A percentile compares a stretch with the other conserved stretches of the same genome.
Evolutionary conservation across 2,888 invertebrate species (phyloP).

Genomic region (Lampropteryx suffumata): DNA sequence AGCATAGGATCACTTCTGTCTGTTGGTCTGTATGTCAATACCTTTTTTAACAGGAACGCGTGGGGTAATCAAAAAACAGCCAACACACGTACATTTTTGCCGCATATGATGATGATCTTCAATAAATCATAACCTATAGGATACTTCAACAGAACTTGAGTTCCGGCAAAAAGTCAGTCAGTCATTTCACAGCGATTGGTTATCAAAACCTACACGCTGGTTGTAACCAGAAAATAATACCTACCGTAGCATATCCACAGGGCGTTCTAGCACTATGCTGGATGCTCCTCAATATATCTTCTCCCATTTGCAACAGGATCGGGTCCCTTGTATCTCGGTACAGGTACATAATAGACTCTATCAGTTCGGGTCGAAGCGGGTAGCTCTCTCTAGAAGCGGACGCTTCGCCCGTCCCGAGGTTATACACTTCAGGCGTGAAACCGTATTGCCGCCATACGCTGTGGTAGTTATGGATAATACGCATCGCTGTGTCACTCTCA

Average conservation of each 20-base stretch:
- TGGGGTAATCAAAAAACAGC: no score
- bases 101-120: no score
- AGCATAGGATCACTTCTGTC: no score
- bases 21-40: no score
- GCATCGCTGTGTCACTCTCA: conserved; percentile 94
- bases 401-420: conserved; percentile 94
- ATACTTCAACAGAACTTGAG: no score
- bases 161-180: no score
- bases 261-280: conserved; percentile 95
- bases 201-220: no score
- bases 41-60: no score
- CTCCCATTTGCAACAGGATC: conserved; percentile 94
- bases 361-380: conserved; percentile 97
- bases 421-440: conserved; percentile 98
- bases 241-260: conserved; percentile 98
- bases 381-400: conserved; percentile 93
- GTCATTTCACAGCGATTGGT: no score
- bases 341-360: conserved; percentile 98
- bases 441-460: conserved; percentile 99
- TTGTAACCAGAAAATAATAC: no score
- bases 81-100: no score
- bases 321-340: conserved; percentile 98
- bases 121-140: no score
- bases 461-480: conserved; percentile 97
- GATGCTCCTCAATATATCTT: conserved; percentile 96